These are phyloP conservation scores for Kryptolebias marmoratus DNA, from an alignment of 2,113 vertebrate species.

Conservation along the genomic window DNA sequence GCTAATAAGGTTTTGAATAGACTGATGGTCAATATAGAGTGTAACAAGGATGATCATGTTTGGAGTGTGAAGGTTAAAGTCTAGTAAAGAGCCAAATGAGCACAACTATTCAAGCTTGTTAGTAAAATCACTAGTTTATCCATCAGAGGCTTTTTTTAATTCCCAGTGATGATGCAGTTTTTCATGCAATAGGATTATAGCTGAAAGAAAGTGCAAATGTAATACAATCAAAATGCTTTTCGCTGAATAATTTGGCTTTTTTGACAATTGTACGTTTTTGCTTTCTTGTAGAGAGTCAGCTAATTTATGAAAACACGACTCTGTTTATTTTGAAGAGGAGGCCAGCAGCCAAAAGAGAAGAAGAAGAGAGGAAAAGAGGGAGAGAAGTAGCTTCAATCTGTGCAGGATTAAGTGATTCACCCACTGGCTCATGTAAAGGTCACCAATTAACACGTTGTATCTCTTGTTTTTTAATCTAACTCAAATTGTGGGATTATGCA, in stretches of 20 bases:
- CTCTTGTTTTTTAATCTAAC: neutral
- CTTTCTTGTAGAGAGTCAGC: neutral
- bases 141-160: neutral
- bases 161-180: neutral
- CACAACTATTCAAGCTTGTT: neutral
- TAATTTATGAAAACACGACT: neutral
- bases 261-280: neutral
- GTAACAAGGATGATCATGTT: conserved; percentile 4
- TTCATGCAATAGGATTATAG: neutral
- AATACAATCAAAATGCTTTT: neutral
- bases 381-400: neutral
- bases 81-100: neutral
- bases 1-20: conserved; percentile 47
- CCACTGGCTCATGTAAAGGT: neutral
- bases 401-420: neutral
- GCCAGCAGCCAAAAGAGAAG: neutral
- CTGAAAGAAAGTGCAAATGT: neutral
- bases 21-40: conserved; percentile 19
- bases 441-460: neutral
- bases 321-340: neutral
- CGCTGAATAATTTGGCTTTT: neutral
- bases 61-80: neutral
- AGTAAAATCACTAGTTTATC: too few species aligned
- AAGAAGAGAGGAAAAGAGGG: neutral
- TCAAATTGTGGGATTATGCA: neutral